Evolutionary conservation across 2,797 vertebrate species (phyloP).

Genomic region (Spatula clypeata): DNA sequence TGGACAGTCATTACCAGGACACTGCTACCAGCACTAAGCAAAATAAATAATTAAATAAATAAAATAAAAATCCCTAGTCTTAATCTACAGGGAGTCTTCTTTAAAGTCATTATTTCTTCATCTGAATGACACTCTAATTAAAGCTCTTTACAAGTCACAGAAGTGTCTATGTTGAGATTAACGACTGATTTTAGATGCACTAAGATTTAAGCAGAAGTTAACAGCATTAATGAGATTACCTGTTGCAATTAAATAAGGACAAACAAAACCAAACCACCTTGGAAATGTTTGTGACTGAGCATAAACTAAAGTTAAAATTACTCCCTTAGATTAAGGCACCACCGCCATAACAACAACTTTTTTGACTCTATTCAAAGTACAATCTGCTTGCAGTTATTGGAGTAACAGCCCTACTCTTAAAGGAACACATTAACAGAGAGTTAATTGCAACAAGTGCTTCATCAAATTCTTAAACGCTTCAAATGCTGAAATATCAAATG

Average conservation of each 20-base stretch:
- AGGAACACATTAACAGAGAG: constrained; percentile 41
- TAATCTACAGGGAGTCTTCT: constrained; percentile 71
- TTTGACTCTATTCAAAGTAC: background rate
- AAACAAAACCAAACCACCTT: constrained; percentile 65
- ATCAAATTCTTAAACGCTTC: constrained; percentile 36
- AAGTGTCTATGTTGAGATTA: constrained; percentile 66
- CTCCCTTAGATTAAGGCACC: constrained; percentile 44
- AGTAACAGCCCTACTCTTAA: constrained; percentile 9
- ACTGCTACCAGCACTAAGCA: background rate
- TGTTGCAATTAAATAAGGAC: constrained; percentile 81
- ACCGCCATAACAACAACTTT: background rate
- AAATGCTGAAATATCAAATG: constrained; percentile 24
- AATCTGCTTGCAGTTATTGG: constrained; percentile 16
- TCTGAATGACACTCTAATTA: constrained; percentile 77
- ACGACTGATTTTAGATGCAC: constrained; percentile 73
- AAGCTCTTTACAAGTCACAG: constrained; percentile 72
- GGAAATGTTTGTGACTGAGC: constrained; percentile 70
- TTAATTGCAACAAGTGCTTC: constrained; percentile 60
- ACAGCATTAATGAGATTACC: constrained; percentile 83
- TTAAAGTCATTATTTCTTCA: constrained; percentile 81
- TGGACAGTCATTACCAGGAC: background rate
- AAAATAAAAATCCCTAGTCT: constrained; percentile 33
- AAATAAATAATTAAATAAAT: background rate
- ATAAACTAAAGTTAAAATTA: constrained; percentile 60
- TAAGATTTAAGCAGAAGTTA: constrained; percentile 81